Conservation (phyloP, 2,113 vertebrate genomes). For the Bambusicola thoracicus region DNA sequence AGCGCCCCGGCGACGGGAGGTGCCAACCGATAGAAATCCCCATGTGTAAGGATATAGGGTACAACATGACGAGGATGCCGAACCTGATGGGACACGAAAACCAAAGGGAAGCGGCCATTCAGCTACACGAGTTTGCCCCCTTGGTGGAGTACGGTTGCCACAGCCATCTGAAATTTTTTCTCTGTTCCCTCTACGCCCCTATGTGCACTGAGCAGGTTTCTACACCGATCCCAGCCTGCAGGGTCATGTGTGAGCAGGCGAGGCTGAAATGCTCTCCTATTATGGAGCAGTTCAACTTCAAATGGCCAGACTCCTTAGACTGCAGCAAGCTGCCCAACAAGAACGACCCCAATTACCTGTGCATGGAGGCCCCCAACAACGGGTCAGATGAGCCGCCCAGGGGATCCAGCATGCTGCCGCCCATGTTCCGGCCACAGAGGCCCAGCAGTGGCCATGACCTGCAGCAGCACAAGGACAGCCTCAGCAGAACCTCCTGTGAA, state of each 20-base stretch:
- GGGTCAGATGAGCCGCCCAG: slow-evolving; percentile 88
- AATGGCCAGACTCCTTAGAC: slow-evolving; percentile 94
- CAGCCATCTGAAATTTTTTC: slow-evolving; percentile 93
- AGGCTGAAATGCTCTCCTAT: slow-evolving; percentile 92
- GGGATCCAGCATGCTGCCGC: slow-evolving; percentile 88
- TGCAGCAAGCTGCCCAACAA: slow-evolving; percentile 93
- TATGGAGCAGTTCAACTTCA: slow-evolving; percentile 94
- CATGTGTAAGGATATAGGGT: slow-evolving; percentile 96
- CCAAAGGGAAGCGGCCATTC: slow-evolving; percentile 91
- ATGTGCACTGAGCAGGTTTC: slow-evolving; percentile 99
- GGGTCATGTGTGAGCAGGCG: slow-evolving; percentile 97
- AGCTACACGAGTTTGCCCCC: slow-evolving; percentile 94
- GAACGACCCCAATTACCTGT: slow-evolving; percentile 95
- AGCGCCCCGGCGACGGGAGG: slow-evolving; percentile 88
- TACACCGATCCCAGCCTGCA: slow-evolving; percentile 93
- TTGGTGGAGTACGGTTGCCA: slow-evolving; percentile 97
- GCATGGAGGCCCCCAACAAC: slow-evolving; percentile 97
- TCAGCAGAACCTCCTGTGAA: slow-evolving; percentile 79
- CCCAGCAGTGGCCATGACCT: slow-evolving; percentile 83
- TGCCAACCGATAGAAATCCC: slow-evolving; percentile 95
- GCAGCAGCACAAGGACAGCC: slow-evolving; percentile 78
- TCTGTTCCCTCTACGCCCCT: slow-evolving; percentile 95
- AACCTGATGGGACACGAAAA: slow-evolving; percentile 95
- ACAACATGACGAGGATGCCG: slow-evolving; percentile 97
- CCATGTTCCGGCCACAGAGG: slow-evolving; percentile 87